phyloP scores from a whole-genome alignment of 2,797 vertebrate genomes.

The Lepidocolaptes lacrymiger region DNA sequence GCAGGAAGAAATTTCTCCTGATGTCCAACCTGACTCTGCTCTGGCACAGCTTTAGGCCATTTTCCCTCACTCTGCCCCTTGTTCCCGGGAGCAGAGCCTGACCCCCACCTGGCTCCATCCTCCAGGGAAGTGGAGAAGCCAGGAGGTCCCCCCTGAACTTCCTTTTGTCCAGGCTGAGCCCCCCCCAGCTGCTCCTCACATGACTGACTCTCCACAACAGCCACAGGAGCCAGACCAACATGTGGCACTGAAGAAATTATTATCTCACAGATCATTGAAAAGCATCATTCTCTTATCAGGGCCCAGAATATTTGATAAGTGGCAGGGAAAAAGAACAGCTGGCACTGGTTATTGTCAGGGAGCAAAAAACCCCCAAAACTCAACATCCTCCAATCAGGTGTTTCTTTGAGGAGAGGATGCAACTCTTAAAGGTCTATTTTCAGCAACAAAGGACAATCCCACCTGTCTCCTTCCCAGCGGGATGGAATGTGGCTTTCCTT shows the following conservation, averaged over 20 bases:
- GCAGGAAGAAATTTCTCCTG: not conserved
- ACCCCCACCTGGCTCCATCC: not conserved
- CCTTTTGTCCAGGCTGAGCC: not conserved
- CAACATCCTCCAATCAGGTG: not conserved
- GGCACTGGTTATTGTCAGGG: not conserved
- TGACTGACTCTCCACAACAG: not conserved
- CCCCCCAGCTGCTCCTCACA: not conserved
- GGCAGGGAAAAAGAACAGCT: not conserved
- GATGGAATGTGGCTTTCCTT: not conserved
- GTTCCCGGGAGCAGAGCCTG: not conserved
- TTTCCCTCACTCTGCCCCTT: not conserved
- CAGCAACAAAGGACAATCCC: not conserved
- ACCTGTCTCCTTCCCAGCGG: not conserved
- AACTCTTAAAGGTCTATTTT: not conserved
- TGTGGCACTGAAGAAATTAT: not conserved
- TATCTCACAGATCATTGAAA: not conserved
- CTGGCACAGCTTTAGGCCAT: not conserved
- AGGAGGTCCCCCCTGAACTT: not conserved
- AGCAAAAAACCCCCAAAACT: not conserved
- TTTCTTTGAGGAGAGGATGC: not conserved
- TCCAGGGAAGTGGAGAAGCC: not conserved
- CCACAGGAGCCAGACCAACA: accelerated
- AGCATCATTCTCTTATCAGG: not conserved
- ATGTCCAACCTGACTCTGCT: not conserved
- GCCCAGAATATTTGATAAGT: not conserved